These are phyloP conservation scores for Hemiprocne comata DNA, from an alignment of 2,113 vertebrate genomes.

Conservation along the genomic window DNA sequence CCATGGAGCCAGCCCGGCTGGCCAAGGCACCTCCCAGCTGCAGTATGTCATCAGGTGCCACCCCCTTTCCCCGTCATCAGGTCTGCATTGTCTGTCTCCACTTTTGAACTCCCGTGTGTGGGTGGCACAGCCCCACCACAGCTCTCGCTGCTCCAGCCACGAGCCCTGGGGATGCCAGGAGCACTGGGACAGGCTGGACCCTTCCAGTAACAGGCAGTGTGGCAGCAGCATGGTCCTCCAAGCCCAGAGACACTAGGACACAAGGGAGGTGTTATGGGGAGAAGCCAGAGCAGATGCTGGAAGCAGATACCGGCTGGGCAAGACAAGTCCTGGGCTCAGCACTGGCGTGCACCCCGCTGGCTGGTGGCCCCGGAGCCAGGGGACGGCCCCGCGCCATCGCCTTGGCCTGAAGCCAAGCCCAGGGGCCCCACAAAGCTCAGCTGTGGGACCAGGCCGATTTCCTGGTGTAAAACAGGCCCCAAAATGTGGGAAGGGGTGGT, in stretches of 20 bases:
- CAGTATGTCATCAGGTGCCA: rapidly evolving
- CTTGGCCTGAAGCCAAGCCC: not conserved
- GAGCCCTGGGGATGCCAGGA: not conserved
- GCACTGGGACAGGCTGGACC: rapidly evolving
- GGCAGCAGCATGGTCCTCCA: not conserved
- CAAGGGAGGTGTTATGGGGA: rapidly evolving
- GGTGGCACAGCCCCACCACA: not conserved
- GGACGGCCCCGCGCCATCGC: not conserved
- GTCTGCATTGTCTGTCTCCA: no score
- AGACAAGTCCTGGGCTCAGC: rapidly evolving
- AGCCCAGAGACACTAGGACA: rapidly evolving
- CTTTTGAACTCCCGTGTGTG: not conserved
- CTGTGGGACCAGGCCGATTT: not conserved
- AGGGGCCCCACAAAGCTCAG: rapidly evolving
- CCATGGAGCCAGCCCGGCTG: not conserved
- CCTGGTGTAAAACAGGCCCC: not conserved
- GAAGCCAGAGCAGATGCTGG: not conserved
- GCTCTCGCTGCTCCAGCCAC: not conserved
- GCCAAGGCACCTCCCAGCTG: not conserved
- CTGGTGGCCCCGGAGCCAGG: not conserved
- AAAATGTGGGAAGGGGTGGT: not conserved
- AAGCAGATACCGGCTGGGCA: not conserved
- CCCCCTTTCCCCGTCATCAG: not conserved
- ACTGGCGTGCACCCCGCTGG: not conserved
- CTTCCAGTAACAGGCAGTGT: not conserved